These are phyloP conservation scores for Strix occidentalis DNA, from an alignment of 2,797 vertebrate species.

Conservation along the genomic window DNA sequence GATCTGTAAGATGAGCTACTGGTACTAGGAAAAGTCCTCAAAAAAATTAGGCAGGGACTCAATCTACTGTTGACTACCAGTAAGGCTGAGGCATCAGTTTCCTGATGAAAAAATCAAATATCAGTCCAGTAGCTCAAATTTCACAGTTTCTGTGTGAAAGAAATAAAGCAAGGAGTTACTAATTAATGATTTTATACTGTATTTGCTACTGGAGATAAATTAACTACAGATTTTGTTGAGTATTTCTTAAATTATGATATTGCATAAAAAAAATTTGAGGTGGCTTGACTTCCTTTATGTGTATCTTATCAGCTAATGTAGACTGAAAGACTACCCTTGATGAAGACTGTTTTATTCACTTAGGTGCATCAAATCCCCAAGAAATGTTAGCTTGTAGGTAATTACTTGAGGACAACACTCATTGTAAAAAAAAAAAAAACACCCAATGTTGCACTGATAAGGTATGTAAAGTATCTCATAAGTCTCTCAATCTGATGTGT, in stretches of 20 bases:
- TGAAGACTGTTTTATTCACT: not conserved
- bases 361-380: not conserved
- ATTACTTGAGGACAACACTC: not conserved
- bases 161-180: not conserved
- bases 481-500: not conserved
- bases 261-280: not conserved
- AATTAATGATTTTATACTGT: not conserved
- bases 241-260: not conserved
- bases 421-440: not conserved
- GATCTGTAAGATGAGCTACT: rapidly evolving
- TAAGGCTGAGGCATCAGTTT: not conserved
- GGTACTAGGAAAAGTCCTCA: not conserved
- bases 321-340: not conserved
- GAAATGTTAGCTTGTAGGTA: not conserved
- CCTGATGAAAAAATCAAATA: not conserved
- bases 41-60: not conserved
- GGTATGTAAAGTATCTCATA: not conserved
- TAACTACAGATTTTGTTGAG: not conserved
- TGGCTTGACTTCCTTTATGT: not conserved
- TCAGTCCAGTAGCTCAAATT: not conserved
- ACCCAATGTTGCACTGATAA: not conserved
- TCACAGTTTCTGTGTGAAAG: not conserved
- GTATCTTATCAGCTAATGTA: not conserved
- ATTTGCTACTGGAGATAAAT: not conserved
- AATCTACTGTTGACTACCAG: not conserved